These are phyloP conservation scores for Eristalis pertinax DNA, from an alignment of 2,888 invertebrate genomes.

Conservation along the genomic window DNA sequence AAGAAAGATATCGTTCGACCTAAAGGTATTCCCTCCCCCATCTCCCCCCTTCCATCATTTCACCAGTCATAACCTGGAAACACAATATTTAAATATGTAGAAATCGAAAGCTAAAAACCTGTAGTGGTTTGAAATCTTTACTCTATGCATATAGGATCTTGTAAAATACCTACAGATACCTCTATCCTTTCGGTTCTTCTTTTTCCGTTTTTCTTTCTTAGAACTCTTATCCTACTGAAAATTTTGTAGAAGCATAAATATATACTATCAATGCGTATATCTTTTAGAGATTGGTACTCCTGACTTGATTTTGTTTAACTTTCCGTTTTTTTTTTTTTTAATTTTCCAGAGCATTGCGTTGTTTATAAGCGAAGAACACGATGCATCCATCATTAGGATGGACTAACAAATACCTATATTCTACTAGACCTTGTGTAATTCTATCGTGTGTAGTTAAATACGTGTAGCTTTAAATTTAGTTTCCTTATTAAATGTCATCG, in stretches of 20 bases:
- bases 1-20: conserved; percentile 68
- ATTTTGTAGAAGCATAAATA: not conserved
- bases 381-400: conserved; percentile 52
- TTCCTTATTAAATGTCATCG: conserved; percentile 33
- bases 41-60: not conserved
- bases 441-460: conserved; percentile 44
- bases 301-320: conserved; percentile 1
- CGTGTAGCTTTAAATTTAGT: conserved; percentile 33
- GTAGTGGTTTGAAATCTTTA: conserved; percentile 33
- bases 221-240: not conserved
- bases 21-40: conserved; percentile 50
- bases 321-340: conserved; percentile 12
- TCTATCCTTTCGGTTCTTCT: conserved; percentile 8
- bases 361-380: conserved; percentile 12
- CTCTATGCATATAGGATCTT: conserved; percentile 11
- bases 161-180: not conserved
- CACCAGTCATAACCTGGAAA: not conserved
- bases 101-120: conserved; percentile 44
- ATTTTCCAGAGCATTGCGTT: conserved; percentile 42
- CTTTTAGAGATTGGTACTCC: not conserved
- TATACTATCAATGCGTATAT: not conserved
- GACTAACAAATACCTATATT: conserved; percentile 5
- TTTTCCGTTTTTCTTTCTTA: not conserved
- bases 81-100: not conserved
- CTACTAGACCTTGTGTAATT: conserved; percentile 50